A percentile compares a stretch with the other conserved stretches of the same genome.
phyloP scores from a whole-genome alignment of 2,113 vertebrate genomes.

The Furnarius figulus region DNA sequence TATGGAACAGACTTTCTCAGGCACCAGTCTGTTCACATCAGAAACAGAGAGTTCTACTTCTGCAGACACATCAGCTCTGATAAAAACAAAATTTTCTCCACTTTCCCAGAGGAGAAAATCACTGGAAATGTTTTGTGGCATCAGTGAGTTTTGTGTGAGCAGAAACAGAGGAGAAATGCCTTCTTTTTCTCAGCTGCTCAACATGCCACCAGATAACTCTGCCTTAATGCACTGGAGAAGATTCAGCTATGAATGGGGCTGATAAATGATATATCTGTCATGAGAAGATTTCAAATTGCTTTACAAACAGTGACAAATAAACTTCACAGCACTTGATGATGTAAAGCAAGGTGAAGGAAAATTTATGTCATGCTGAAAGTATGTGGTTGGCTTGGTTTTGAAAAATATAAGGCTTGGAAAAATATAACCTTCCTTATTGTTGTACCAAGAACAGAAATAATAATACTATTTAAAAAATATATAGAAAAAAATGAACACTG shows the following conservation, averaged over 20 bases:
- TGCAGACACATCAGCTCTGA: background rate
- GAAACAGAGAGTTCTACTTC: background rate
- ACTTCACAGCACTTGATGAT: background rate
- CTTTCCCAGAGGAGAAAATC: background rate
- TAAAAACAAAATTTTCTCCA: background rate
- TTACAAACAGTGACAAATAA: background rate
- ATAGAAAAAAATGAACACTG: background rate
- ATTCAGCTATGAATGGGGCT: background rate
- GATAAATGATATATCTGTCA: background rate
- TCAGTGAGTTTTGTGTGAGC: background rate
- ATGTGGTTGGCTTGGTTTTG: background rate
- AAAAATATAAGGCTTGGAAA: slow-evolving; percentile 4
- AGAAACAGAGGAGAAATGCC: background rate
- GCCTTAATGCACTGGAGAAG: background rate
- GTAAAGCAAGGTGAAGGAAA: slow-evolving; percentile 2
- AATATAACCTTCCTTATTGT: background rate
- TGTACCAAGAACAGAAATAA: background rate
- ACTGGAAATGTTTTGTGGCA: background rate
- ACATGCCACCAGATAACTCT: background rate
- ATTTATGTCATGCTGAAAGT: background rate
- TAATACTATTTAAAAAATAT: background rate
- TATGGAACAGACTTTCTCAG: background rate
- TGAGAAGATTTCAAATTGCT: background rate
- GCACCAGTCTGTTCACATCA: background rate
- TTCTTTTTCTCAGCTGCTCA: background rate